phyloP scores from a whole-genome alignment of 2,797 vertebrate species.

The Catamblyrhynchus diadema region DNA sequence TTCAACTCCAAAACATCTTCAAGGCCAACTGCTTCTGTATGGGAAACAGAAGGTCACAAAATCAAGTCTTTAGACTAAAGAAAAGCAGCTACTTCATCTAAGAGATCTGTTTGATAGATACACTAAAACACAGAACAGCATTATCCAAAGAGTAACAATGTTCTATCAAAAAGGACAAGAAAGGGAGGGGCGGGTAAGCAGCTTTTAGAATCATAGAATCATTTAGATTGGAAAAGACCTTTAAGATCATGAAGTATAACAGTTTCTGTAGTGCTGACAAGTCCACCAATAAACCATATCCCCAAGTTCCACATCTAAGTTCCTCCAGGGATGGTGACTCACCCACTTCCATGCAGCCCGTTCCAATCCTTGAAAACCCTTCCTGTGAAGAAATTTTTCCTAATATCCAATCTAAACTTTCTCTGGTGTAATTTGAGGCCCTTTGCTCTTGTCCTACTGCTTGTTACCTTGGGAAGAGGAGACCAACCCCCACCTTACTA shows the following conservation, averaged over 20 bases:
- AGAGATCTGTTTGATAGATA: neutral
- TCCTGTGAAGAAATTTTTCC: neutral
- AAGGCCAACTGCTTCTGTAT: neutral
- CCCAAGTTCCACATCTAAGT: neutral
- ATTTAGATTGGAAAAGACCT: neutral
- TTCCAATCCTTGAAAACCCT: neutral
- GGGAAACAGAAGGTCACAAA: neutral
- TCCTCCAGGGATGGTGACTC: neutral
- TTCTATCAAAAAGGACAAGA: neutral
- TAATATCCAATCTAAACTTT: neutral
- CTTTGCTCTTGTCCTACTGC: neutral
- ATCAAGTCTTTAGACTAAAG: neutral
- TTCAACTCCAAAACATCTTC: neutral
- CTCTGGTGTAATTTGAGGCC: neutral
- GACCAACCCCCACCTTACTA: accelerated
- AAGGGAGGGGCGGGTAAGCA: neutral
- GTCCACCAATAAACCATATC: neutral
- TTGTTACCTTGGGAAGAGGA: neutral
- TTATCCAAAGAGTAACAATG: neutral
- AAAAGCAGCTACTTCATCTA: neutral
- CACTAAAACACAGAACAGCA: neutral
- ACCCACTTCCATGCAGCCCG: neutral
- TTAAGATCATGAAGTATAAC: neutral
- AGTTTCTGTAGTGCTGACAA: neutral
- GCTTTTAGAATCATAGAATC: neutral